phyloP scores from a whole-genome alignment of 2,888 invertebrate species.

The Campaea margaritaria region DNA sequence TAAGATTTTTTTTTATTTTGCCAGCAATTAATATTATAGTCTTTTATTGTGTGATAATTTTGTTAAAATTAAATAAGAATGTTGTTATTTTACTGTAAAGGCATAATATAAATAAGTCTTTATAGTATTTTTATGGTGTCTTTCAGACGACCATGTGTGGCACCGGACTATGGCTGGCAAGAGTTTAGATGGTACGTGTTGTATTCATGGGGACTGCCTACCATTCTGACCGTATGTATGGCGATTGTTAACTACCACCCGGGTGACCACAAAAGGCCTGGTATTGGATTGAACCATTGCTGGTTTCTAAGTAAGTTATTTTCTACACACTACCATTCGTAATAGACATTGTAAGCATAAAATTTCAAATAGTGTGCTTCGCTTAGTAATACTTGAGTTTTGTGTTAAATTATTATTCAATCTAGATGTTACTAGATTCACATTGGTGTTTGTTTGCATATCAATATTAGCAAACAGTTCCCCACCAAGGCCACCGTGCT shows the following conservation, averaged over 20 bases:
- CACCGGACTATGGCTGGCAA: conserved; percentile 82
- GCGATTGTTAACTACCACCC: conserved; percentile 82
- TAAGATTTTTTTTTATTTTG: neutral
- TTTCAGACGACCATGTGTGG: conserved; percentile 59
- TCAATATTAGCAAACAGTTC: too few species aligned
- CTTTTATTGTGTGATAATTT: neutral
- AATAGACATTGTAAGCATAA: too few species aligned
- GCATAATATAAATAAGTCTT: too few species aligned
- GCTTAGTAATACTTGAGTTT: too few species aligned
- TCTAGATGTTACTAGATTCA: too few species aligned
- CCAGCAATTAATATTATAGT: neutral
- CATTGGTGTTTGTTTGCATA: too few species aligned
- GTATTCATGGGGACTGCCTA: conserved; percentile 86
- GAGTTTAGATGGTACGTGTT: conserved; percentile 83
- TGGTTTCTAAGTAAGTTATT: conserved; percentile 88
- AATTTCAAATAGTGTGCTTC: too few species aligned
- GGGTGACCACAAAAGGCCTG: conserved; percentile 81
- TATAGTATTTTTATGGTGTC: neutral
- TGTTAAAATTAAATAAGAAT: neutral
- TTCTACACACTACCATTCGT: too few species aligned
- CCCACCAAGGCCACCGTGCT: too few species aligned
- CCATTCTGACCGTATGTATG: conserved; percentile 78
- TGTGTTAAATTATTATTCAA: neutral
- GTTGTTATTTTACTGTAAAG: conserved; percentile 7
- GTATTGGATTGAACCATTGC: conserved; percentile 85